Conservation (phyloP, 1,140 invertebrate genomes). For the Anastrepha ludens region DNA sequence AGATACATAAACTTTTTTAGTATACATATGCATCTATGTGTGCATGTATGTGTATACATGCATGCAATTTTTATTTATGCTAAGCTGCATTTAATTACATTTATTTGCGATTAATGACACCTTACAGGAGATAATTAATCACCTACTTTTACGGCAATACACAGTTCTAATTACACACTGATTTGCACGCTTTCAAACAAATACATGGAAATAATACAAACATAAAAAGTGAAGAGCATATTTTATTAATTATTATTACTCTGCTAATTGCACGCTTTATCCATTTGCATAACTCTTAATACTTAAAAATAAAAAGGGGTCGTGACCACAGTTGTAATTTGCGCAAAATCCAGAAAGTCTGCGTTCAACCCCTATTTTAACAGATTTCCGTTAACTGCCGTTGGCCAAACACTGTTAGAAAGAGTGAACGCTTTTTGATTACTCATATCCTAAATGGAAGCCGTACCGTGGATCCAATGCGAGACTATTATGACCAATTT, state of each 20-base stretch:
- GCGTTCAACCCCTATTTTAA: too few relatives aligned
- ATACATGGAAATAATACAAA: neutral
- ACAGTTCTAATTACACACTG: conserved; percentile 26
- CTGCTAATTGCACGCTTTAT: neutral
- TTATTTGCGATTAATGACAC: conserved; percentile 47
- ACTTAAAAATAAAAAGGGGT: too few relatives aligned
- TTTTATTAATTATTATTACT: conserved; percentile 14
- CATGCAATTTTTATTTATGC: conserved; percentile 37
- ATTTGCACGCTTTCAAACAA: conserved; percentile 8
- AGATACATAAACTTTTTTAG: neutral
- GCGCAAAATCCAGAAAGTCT: too few relatives aligned
- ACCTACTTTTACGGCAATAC: neutral
- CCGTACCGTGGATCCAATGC: too few relatives aligned
- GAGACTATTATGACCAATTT: too few relatives aligned
- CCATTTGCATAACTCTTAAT: too few relatives aligned
- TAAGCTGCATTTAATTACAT: conserved; percentile 49
- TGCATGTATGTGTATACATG: neutral
- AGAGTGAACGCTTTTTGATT: too few relatives aligned
- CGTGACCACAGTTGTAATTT: too few relatives aligned
- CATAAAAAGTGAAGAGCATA: conserved; percentile 27
- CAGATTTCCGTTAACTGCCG: too few relatives aligned
- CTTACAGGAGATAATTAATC: conserved; percentile 13
- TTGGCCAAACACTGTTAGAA: too few relatives aligned
- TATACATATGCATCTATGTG: neutral
- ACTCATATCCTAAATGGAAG: too few relatives aligned